Percentiles rank a stretch among this genome's conserved stretches.
Conservation (phyloP, 2,797 vertebrate species). For the Miichthys miiuy region DNA sequence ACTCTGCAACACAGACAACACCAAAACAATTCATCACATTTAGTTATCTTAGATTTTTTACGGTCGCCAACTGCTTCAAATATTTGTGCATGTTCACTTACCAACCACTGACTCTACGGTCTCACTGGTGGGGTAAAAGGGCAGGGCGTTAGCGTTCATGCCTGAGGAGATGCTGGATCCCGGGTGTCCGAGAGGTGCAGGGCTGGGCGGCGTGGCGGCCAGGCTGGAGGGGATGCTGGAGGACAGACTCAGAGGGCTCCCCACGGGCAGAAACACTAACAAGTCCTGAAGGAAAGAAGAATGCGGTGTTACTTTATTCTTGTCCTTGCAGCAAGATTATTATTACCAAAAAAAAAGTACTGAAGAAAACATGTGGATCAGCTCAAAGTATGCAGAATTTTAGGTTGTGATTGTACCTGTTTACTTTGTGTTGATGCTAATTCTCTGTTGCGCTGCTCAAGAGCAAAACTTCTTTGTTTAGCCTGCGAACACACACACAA, state of each 20-base stretch:
- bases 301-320: not conserved
- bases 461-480: constrained; percentile 92
- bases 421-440: constrained; percentile 91
- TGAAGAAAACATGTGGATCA: not conserved
- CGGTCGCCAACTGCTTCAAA: accelerated
- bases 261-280: constrained; percentile 94
- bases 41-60: not conserved
- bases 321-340: not conserved
- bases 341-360: not conserved
- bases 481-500: constrained; percentile 81
- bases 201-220: constrained; percentile 96
- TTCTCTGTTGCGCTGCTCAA: constrained; percentile 93
- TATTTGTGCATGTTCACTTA: constrained; percentile 70
- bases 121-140: constrained; percentile 98
- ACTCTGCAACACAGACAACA: constrained; percentile 83
- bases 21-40: not conserved
- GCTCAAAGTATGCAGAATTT: not conserved
- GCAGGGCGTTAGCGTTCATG: constrained; percentile 98
- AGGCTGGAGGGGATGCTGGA: constrained; percentile 98
- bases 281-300: constrained; percentile 87
- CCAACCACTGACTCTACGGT: constrained; percentile 99
- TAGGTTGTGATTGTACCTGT: constrained; percentile 87
- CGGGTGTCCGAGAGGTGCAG: constrained; percentile 89
- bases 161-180: constrained; percentile 90
- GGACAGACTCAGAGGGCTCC: constrained; percentile 96